These are phyloP conservation scores for Euproctis similis DNA, from an alignment of 2,888 invertebrate genomes.

Conservation along the genomic window DNA sequence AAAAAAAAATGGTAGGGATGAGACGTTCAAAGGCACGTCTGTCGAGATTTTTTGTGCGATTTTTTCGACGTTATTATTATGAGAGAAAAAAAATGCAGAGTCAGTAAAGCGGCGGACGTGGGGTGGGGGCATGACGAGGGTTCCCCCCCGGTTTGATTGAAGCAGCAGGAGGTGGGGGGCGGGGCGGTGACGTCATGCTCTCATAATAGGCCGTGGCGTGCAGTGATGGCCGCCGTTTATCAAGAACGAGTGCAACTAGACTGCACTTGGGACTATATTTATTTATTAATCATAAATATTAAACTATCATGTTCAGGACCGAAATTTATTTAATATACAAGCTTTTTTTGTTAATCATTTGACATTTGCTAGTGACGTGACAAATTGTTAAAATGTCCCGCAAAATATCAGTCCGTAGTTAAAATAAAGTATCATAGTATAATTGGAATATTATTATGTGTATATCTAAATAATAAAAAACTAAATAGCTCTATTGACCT, in stretches of 20 bases:
- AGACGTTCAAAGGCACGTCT: conserved; percentile 57
- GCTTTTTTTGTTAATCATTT: too few relatives aligned
- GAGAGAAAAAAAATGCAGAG: conserved; percentile 74
- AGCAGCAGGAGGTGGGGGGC: conserved; percentile 69
- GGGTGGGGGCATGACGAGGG: conserved; percentile 75
- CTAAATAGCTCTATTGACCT: too few relatives aligned
- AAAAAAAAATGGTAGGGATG: conserved; percentile 62
- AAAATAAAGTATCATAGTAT: too few relatives aligned
- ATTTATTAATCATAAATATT: too few relatives aligned
- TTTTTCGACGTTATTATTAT: conserved; percentile 76
- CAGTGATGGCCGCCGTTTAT: conserved; percentile 75
- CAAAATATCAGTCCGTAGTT: too few relatives aligned
- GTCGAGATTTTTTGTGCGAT: conserved; percentile 73
- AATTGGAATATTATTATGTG: too few relatives aligned
- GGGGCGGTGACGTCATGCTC: conserved; percentile 75
- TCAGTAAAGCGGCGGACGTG: conserved; percentile 72
- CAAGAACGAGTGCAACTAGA: conserved; percentile 56
- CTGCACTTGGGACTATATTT: conserved; percentile 60
- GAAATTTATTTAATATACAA: too few relatives aligned
- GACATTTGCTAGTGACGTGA: too few relatives aligned
- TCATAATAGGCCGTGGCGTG: conserved; percentile 73
- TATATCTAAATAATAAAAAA: too few relatives aligned
- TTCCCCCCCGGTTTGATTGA: conserved; percentile 73
- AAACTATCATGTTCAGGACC: too few relatives aligned
- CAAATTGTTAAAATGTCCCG: too few relatives aligned